Conservation (phyloP, 2,888 invertebrate species). For the Herminia tarsipennalis region DNA sequence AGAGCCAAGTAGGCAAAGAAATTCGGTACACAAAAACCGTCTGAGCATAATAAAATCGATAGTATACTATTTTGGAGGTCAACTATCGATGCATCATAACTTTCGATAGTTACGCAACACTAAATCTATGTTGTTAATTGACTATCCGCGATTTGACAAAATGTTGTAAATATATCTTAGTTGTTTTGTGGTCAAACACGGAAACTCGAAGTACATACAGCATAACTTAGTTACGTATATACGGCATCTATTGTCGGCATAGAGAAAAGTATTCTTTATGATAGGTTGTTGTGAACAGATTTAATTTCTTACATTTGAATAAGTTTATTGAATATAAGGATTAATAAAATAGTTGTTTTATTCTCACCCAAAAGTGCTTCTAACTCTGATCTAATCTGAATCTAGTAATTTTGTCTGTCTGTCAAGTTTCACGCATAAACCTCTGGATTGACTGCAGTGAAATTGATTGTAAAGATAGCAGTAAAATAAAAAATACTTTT, state of each 20-base stretch:
- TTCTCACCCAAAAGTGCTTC: slow-evolving; percentile 8
- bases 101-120: slow-evolving; percentile 7
- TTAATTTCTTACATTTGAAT: slow-evolving; percentile 63
- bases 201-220: slow-evolving; percentile 55
- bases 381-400: too few species aligned
- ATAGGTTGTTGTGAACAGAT: slow-evolving; percentile 66
- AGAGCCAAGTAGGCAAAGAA: too few species aligned
- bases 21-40: too few species aligned
- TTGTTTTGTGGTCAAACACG: slow-evolving; percentile 48
- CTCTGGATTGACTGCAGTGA: too few species aligned
- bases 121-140: slow-evolving; percentile 41
- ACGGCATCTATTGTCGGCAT: slow-evolving; percentile 69
- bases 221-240: slow-evolving; percentile 59
- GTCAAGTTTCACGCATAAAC: too few species aligned
- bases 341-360: slow-evolving; percentile 52
- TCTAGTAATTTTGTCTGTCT: too few species aligned
- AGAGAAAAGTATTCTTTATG: slow-evolving; percentile 61
- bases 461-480: too few species aligned
- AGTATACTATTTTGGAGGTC: too few species aligned
- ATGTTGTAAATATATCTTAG: slow-evolving; percentile 50
- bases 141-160: slow-evolving; percentile 44
- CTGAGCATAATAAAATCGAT: too few species aligned
- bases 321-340: slow-evolving; percentile 70
- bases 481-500: too few species aligned
- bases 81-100: too few species aligned